phyloP scores from a whole-genome alignment of 2,888 invertebrate species.

The Strigamia maritima region DNA sequence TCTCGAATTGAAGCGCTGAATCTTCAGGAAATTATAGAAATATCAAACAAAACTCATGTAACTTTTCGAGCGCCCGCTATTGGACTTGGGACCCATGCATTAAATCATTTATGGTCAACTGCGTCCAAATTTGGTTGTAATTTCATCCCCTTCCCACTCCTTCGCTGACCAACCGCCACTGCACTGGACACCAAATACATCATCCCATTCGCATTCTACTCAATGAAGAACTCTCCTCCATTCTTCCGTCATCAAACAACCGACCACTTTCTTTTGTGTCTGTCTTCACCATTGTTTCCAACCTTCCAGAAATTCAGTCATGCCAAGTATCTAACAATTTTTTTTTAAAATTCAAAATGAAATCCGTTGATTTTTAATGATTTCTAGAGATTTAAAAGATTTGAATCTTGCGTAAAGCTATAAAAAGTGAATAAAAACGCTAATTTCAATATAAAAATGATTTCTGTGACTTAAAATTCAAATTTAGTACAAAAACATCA shows the following conservation, averaged over 20 bases:
- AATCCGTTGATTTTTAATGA: too few relatives aligned
- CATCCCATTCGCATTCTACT: slow-evolving; percentile 1
- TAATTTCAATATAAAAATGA: neutral
- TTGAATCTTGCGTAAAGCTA: too few relatives aligned
- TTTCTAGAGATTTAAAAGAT: too few relatives aligned
- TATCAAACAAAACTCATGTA: neutral
- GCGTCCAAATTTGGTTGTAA: slow-evolving; percentile 4
- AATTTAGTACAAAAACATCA: too few relatives aligned
- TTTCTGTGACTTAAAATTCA: neutral
- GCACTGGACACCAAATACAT: slow-evolving; percentile 25
- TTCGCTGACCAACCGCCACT: slow-evolving; percentile 13
- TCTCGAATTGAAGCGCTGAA: too few relatives aligned
- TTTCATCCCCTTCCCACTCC: neutral
- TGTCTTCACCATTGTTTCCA: neutral
- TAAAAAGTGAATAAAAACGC: too few relatives aligned
- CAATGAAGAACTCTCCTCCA: neutral
- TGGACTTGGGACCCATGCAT: neutral
- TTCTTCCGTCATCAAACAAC: neutral
- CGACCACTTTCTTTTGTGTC: neutral
- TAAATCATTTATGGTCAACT: neutral
- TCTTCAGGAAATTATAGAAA: too few relatives aligned
- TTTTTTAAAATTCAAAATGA: too few relatives aligned
- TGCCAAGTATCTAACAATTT: too few relatives aligned
- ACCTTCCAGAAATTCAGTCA: too few relatives aligned
- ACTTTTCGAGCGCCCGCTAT: neutral